Percentiles rank a stretch among this genome's conserved stretches.
Evolutionary conservation across 2,888 invertebrate species (phyloP).

Genomic region (Nasonia oneida): DNA sequence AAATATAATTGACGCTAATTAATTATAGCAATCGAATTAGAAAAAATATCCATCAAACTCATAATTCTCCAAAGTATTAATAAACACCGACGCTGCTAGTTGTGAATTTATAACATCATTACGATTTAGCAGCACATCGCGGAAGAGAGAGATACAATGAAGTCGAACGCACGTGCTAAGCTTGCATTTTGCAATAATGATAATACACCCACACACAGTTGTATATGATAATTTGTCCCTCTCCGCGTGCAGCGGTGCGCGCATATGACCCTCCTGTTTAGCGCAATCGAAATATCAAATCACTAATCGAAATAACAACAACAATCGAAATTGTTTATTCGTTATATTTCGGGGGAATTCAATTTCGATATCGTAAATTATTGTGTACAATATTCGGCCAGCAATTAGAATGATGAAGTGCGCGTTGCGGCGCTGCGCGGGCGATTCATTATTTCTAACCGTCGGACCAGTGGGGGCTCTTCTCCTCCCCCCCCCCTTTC

Average conservation of each 20-base stretch:
- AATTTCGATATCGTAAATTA: not conserved
- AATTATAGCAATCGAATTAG: no score
- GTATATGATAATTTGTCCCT: not conserved
- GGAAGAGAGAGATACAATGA: not conserved
- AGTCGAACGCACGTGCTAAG: not conserved
- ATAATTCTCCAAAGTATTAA: no score
- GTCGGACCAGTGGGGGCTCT: not conserved
- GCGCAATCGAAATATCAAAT: slow-evolving; percentile 18
- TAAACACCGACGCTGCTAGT: not conserved
- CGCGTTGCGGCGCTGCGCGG: not conserved
- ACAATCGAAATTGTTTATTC: not conserved
- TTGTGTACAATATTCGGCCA: not conserved
- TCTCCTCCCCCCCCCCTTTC: no score
- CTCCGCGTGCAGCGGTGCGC: not conserved
- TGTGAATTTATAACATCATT: not conserved
- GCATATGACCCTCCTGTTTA: not conserved
- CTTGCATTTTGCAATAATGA: not conserved
- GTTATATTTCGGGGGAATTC: not conserved
- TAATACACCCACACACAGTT: not conserved
- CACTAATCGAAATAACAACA: slow-evolving; percentile 24
- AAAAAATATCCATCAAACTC: no score
- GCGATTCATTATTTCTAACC: not conserved
- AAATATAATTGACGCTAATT: no score
- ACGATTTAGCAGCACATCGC: not conserved
- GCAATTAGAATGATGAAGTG: slow-evolving; percentile 9